Evolutionary conservation across 2,113 vertebrate genomes (phyloP), one percentile per base, ranked within the genome.

Genomic region (Electrona antarctica): DNA sequence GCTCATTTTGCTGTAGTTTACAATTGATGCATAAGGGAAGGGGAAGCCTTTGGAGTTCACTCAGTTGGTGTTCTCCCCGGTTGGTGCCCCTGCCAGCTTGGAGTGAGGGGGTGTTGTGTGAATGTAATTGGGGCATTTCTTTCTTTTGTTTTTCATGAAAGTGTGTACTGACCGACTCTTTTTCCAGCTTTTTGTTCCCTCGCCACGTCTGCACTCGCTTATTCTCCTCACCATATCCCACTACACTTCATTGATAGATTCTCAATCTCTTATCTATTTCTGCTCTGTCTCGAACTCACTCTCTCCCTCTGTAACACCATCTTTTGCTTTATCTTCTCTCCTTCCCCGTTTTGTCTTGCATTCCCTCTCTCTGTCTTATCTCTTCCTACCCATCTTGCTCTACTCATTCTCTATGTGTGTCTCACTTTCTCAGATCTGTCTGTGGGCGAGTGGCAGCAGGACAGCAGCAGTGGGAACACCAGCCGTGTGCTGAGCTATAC

Each of bases 401-500:
- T 13, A 7, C 21, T 28, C n/a, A 7, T 21, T 29, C 51, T 15
- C 15, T 11, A 14, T 57, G 12, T 33, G 28, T 21, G 28, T 45
- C 7, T 21, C 15, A 55, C 13, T 46, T 50, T 14, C 52, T 67
- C 76, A 97, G 96, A 96, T 57, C 90, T 96, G 68, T 89, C 90
- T 1, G 90, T 97, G 79, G 94, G 92, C 10, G 94, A 95, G 33
- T 97, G 96, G 96, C 94, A 91, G 21, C 92, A 89, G 60, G 95
- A 97, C 83, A 86, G 79, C 87, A 92, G 83, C 92, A 93, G 87
- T 69, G 95, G 95, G 67, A 95, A 72, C 74, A 94, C 91, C 87
- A 94, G 90, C 67, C 91, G 96, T 0, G 93, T 96, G 67, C 89
- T 97, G 12, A 94, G 94, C 48, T 97, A 97, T 83, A 96, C 95